Base-by-base conservation (phyloP, 2,113 vertebrate species). In the Rhinoderma darwinii region DNA sequence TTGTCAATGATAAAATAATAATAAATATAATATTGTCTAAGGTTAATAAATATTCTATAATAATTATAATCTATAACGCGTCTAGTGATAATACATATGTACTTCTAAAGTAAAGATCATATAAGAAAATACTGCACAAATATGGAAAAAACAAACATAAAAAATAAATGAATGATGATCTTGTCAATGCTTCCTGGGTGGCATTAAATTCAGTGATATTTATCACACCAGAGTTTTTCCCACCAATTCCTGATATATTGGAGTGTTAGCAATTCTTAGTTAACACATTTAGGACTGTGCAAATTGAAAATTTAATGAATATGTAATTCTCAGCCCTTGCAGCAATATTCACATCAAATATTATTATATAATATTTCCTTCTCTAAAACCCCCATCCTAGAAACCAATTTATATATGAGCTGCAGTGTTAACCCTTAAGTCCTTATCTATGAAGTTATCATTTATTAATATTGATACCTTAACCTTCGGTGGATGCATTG, bases 251-350 rank as follows among this genome's bases (percentile, higher is more conserved):
- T 18, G 54, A 61, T 43, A 39, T 43, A 27, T 25, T n/a, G 22
- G n/a, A n/a, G 56, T 61, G 78, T 81, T 41, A 63, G 35, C 37
- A 17, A 17, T 81, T 63, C 30, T 80, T 77, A 32, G 75, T 78
- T 81, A 81, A 61, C 78, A 61, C 78, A 27, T 80, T 63, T 80
- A 17, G 54, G 51, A 63, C 32, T 56, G 78, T 81, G 78, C 78
- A 81, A 81, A 81, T 81, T 81, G 37, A 25, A 81, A 81, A 81
- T 81, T n/a, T 63, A 63, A 81, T 81, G 51, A 81, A 81, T 43
- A 81, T 59, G 27, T 81, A n/a, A 81, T 61, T 81, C 54, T 81
- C 77, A 41, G 20, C 20, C 50, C 77, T 81, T 6, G 54, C 37
- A 63, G 78, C 78, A 17, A 63, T 63, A 18, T 39, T 81, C 78